Conservation (phyloP, 2,888 invertebrate species). For the Cancer borealis region DNA sequence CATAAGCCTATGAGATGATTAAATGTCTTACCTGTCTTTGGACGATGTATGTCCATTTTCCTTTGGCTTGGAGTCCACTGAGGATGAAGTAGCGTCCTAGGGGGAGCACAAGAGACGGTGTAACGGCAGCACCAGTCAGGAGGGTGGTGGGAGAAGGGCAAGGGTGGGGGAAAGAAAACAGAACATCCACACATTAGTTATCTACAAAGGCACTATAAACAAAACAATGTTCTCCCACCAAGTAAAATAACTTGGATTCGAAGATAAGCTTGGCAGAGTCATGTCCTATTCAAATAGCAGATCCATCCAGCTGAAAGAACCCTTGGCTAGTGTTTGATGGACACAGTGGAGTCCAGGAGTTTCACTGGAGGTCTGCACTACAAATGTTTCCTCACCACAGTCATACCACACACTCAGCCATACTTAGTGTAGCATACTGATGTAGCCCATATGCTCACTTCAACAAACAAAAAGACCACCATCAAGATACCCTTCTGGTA, state of each 20-base stretch:
- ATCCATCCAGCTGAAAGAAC: conserved; percentile 40
- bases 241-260: conserved; percentile 55
- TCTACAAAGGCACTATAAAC: conserved; percentile 50
- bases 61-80: conserved; percentile 64
- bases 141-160: conserved; percentile 75
- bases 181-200: conserved; percentile 70
- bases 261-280: conserved; percentile 33
- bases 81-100: conserved; percentile 65
- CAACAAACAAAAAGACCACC: conserved; percentile 36
- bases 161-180: conserved; percentile 74
- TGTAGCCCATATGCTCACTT: conserved; percentile 44
- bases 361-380: conserved; percentile 52
- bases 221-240: conserved; percentile 69
- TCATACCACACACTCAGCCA: conserved; percentile 48
- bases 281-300: conserved; percentile 29
- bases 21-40: conserved; percentile 69
- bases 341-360: conserved; percentile 47
- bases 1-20: neutral
- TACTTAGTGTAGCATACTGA: conserved; percentile 32
- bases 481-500: conserved; percentile 56
- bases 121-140: conserved; percentile 75
- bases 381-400: conserved; percentile 39
- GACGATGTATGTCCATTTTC: conserved; percentile 74
- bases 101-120: conserved; percentile 77
- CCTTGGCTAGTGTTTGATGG: conserved; percentile 13